Evolutionary conservation across 1,140 invertebrate species (phyloP), one percentile per base, ranked within the genome.

Genomic region (Thrips palmi): DNA sequence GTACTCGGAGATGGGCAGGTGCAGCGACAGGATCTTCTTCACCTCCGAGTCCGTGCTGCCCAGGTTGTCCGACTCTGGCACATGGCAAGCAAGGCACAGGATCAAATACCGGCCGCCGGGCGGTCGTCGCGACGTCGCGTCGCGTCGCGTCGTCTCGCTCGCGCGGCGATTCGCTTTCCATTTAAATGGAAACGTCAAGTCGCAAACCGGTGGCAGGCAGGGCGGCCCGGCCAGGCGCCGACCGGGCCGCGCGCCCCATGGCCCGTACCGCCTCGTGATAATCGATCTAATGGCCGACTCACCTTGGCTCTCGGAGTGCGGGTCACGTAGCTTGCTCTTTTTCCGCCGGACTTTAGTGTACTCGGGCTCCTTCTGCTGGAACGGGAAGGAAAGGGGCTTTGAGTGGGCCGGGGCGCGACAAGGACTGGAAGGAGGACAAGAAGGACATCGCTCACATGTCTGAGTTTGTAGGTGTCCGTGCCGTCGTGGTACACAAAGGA

Each of bases 401-500:
- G 27, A 28, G 14, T 11, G 14, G 27, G 14, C 11, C 27, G 31
- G n/a, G n/a, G n/a, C n/a, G n/a, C n/a, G n/a, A n/a, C n/a, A n/a
- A n/a, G n/a, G n/a, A n/a, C n/a, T n/a, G n/a, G n/a, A n/a, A n/a
- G n/a, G n/a, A n/a, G n/a, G n/a, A n/a, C n/a, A n/a, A n/a, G 7
- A 6, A 18, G 18, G 11, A 25, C 14, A 18, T 34, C 23, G 51
- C 53, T 54, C 55, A 68, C 66, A 59, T 68, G 64, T 55, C 63
- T 56, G 41, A 65, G 54, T 46, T 67, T 66, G 39, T 67, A 63
- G 31, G 62, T 64, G 48, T 67, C 65, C 34, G 64, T 59, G 15
- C 66, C 65, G 58, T 87, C 80, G 59, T 86, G 83, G 62, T 88
- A 88, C 44, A 86, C 80, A 65, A 87, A 87, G 44, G 81, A 85